These are phyloP conservation scores for Epicampocera succincta DNA, from an alignment of 2,888 invertebrate species.

Conservation along the genomic window DNA sequence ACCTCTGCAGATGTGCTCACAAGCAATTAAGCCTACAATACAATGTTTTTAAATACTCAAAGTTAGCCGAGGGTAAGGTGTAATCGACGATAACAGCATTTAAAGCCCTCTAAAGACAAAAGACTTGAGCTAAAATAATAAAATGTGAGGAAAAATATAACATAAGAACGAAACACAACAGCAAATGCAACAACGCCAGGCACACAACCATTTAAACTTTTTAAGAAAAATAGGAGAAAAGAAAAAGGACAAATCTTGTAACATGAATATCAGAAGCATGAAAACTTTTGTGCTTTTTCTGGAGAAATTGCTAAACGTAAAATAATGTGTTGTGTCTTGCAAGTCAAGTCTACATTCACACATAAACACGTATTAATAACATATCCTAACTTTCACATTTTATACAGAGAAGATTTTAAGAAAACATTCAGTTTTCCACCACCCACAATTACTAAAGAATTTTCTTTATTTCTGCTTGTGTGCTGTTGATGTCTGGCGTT, in stretches of 20 bases:
- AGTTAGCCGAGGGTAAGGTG: neutral
- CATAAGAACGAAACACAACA: conserved; percentile 39
- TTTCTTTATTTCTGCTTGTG: conserved; percentile 6
- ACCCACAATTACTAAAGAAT: conserved; percentile 21
- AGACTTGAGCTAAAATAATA: conserved; percentile 45
- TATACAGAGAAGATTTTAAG: neutral
- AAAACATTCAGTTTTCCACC: conserved; percentile 61
- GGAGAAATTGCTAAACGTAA: conserved; percentile 71
- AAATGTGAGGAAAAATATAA: conserved; percentile 67
- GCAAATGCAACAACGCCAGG: conserved; percentile 10
- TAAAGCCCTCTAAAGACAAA: conserved; percentile 59
- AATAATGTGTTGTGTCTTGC: conserved; percentile 66
- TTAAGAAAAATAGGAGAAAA: conserved; percentile 65
- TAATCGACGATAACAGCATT: conserved; percentile 32
- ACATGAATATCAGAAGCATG: conserved; percentile 64
- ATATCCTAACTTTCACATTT: too few relatives aligned
- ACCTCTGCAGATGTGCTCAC: too few relatives aligned
- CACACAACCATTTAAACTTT: conserved; percentile 29
- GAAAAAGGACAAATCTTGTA: conserved; percentile 44
- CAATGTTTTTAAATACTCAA: too few relatives aligned
- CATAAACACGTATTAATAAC: neutral
- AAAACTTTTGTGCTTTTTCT: conserved; percentile 65
- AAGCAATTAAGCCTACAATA: too few relatives aligned
- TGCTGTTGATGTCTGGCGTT: neutral
- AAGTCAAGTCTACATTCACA: conserved; percentile 42